These are phyloP conservation scores for Drosophila lutescens DNA, from an alignment of 2,888 invertebrate species.

Conservation along the genomic window DNA sequence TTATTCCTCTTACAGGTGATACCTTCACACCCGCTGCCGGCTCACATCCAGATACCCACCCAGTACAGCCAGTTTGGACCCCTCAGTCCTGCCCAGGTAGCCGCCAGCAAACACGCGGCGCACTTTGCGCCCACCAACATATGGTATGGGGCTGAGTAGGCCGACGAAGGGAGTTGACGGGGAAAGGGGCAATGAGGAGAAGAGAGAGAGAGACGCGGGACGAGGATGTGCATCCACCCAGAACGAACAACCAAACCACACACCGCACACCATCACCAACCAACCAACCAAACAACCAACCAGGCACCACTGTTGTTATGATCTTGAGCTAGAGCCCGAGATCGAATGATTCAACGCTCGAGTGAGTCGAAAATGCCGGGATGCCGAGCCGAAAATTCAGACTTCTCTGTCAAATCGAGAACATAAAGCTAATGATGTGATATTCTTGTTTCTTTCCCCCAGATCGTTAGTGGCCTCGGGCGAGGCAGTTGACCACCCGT, in stretches of 20 bases:
- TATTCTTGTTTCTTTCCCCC: constrained; percentile 8
- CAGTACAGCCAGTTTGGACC: constrained; percentile 86
- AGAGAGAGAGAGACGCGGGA: constrained; percentile 12
- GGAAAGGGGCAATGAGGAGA: constrained; percentile 18
- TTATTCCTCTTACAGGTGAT: constrained; percentile 83
- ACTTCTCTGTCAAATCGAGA: background rate
- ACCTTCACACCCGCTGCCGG: constrained; percentile 91
- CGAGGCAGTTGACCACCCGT: constrained; percentile 29
- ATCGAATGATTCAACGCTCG: constrained; percentile 74
- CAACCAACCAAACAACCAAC: constrained; percentile 4
- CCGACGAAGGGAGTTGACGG: constrained; percentile 52
- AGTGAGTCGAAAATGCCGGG: constrained; percentile 79
- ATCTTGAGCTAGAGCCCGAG: constrained; percentile 51
- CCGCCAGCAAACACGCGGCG: constrained; percentile 84
- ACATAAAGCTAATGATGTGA: constrained; percentile 16
- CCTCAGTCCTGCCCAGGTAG: constrained; percentile 84
- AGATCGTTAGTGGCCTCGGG: constrained; percentile 82
- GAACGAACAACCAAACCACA: constrained; percentile 25
- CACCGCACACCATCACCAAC: constrained; percentile 42
- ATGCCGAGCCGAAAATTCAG: constrained; percentile 42
- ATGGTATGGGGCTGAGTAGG: constrained; percentile 85
- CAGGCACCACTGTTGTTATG: constrained; percentile 30
- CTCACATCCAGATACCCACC: constrained; percentile 91
- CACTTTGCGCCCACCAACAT: constrained; percentile 84
- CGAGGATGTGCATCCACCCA: constrained; percentile 13